These are phyloP conservation scores for Prionchulus punctatus DNA, from an alignment of 2,888 invertebrate genomes.

Conservation along the genomic window DNA sequence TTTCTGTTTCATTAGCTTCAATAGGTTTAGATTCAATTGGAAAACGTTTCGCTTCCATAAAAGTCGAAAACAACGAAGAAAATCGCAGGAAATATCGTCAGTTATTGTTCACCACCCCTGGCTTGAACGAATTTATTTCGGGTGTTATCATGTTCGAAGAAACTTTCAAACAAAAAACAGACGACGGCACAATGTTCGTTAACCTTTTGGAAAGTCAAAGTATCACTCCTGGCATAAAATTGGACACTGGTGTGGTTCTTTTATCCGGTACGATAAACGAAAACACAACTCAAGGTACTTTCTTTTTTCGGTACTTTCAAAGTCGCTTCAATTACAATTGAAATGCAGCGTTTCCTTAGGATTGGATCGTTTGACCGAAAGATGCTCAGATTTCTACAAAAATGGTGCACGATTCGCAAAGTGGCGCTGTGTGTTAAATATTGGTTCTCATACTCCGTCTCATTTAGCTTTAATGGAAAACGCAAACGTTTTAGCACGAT, in stretches of 20 bases:
- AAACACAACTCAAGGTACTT: slow-evolving; percentile 93
- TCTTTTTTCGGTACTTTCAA: no score
- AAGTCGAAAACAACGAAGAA: slow-evolving; percentile 78
- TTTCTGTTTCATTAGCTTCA: no score
- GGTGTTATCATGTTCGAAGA: slow-evolving; percentile 98
- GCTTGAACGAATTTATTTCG: slow-evolving; percentile 50
- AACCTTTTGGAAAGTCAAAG: slow-evolving; percentile 65
- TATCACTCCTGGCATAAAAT: slow-evolving; percentile 87
- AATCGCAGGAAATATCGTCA: slow-evolving; percentile 67
- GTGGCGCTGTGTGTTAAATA: slow-evolving; percentile 92
- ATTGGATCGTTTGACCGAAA: slow-evolving; percentile 74
- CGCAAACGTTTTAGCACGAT: slow-evolving; percentile 87
- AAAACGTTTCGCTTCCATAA: slow-evolving; percentile 69
- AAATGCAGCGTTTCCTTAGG: slow-evolving; percentile 40
- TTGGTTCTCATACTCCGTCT: slow-evolving; percentile 72
- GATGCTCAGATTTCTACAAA: slow-evolving; percentile 92
- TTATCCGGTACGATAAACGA: slow-evolving; percentile 84
- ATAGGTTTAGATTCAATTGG: slow-evolving; percentile 57
- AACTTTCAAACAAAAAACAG: slow-evolving; percentile 88
- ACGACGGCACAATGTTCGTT: slow-evolving; percentile 67
- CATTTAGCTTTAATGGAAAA: slow-evolving; percentile 79
- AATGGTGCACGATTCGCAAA: slow-evolving; percentile 94
- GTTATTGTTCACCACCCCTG: slow-evolving; percentile 60
- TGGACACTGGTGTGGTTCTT: slow-evolving; percentile 88
- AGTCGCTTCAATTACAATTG: background rate